Evolutionary conservation across 2,113 vertebrate species (phyloP).

Genomic region (Noctilio leporinus): DNA sequence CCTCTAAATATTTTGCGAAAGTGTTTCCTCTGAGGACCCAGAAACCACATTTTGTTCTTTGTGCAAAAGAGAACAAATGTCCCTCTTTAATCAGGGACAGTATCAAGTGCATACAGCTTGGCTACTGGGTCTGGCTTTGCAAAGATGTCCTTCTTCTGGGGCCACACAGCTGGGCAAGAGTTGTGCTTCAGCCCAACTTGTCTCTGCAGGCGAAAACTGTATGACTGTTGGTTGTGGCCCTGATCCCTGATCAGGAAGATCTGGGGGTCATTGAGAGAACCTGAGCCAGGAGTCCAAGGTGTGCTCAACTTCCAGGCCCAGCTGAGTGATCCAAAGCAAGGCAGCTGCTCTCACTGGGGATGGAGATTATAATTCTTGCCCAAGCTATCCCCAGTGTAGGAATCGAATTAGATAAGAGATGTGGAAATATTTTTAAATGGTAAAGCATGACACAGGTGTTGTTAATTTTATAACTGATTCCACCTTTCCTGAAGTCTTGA

Average conservation of each 20-base stretch:
- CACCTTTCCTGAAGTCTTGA: background rate
- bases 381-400: background rate
- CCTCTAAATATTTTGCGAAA: background rate
- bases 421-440: background rate
- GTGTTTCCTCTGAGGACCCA: background rate
- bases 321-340: background rate
- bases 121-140: background rate
- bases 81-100: background rate
- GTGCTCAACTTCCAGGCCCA: background rate
- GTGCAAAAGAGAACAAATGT: background rate
- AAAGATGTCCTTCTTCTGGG: background rate
- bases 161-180: background rate
- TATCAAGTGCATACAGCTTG: background rate
- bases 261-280: background rate
- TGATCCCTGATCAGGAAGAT: background rate
- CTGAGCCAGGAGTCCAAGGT: background rate
- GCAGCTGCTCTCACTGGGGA: background rate
- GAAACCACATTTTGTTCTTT: background rate
- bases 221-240: fast-evolving
- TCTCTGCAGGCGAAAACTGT: background rate
- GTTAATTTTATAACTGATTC: background rate
- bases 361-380: background rate
- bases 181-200: background rate
- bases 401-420: background rate
- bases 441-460: background rate